Percentiles rank a stretch among this genome's conserved stretches.
Evolutionary conservation across 2,113 vertebrate genomes (phyloP).

Genomic region (Syngnathus typhle): DNA sequence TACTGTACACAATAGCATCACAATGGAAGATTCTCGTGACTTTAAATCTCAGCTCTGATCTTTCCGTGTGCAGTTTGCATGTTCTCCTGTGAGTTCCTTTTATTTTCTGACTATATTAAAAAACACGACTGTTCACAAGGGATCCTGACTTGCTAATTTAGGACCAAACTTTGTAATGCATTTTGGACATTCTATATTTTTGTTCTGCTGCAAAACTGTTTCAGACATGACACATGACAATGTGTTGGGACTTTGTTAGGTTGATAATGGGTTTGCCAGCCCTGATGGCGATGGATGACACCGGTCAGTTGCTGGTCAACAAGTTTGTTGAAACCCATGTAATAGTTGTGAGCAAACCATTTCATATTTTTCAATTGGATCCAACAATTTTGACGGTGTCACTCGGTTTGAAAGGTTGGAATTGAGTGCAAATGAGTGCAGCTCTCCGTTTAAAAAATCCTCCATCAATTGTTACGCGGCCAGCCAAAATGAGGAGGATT

Average conservation of each 20-base stretch:
- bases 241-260: not conserved
- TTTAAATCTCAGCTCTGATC: not conserved
- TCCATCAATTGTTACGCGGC: not conserved
- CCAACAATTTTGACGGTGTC: not conserved
- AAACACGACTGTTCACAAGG: not conserved
- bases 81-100: too few relatives aligned
- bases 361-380: not conserved
- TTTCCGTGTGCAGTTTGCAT: too few relatives aligned
- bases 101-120: not conserved
- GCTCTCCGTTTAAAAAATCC: not conserved
- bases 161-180: not conserved
- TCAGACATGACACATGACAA: not conserved
- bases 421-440: not conserved
- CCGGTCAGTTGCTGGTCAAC: not conserved
- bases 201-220: not conserved
- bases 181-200: not conserved
- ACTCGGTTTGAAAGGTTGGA: not conserved
- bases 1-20: not conserved
- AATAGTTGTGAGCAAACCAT: not conserved
- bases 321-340: not conserved
- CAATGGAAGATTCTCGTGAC: not conserved
- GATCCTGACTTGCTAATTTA: not conserved
- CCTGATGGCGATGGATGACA: conserved; percentile 26
- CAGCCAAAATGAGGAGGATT: conserved; percentile 28
- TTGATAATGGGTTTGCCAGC: conserved; percentile 8